phyloP scores from a whole-genome alignment of 2,113 vertebrate genomes.

The Uria lomvia region DNA sequence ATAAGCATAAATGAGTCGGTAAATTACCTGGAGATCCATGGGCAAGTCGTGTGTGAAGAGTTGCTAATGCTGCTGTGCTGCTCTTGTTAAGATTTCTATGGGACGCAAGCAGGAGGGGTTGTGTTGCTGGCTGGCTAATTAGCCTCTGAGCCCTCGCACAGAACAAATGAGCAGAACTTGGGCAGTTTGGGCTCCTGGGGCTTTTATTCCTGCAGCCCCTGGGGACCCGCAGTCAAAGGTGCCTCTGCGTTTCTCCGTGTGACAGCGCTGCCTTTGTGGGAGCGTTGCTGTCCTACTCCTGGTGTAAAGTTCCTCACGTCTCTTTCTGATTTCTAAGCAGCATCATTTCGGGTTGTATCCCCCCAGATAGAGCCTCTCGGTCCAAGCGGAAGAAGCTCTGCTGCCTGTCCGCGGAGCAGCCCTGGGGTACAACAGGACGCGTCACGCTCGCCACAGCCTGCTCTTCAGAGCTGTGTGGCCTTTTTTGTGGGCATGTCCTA shows the following conservation, averaged over 20 bases:
- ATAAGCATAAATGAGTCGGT: not conserved
- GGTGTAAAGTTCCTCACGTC: rapidly evolving
- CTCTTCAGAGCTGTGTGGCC: not conserved
- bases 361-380: not conserved
- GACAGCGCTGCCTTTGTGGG: not conserved
- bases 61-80: not conserved
- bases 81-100: not conserved
- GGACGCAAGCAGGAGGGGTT: rapidly evolving
- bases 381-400: not conserved
- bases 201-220: not conserved
- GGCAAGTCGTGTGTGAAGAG: not conserved
- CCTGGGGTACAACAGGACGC: not conserved
- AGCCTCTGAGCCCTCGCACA: rapidly evolving
- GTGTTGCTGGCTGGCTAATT: not conserved
- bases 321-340: not conserved
- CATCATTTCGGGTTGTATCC: not conserved
- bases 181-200: not conserved
- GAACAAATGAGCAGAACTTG: not conserved
- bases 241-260: rapidly evolving
- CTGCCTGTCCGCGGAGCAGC: not conserved
- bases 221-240: not conserved
- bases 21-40: not conserved
- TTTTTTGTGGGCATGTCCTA: too few relatives aligned
- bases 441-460: rapidly evolving
- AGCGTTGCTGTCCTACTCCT: not conserved